Evolutionary conservation across 92 coral and sea anemone genomes (phyloP).

Genomic region (Palythoa heliodiscus): DNA sequence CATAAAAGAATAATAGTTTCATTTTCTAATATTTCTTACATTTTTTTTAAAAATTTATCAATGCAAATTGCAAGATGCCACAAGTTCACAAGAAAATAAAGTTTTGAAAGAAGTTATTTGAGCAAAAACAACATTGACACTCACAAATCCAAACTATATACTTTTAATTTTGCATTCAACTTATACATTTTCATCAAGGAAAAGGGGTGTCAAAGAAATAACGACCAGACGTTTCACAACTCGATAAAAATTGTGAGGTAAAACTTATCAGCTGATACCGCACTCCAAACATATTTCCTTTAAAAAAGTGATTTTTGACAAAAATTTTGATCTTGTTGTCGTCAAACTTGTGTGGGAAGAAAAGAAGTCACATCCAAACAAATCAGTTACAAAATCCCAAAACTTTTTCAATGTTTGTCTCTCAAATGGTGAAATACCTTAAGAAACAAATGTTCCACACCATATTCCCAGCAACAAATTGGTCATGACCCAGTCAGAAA

Average conservation of each 20-base stretch:
- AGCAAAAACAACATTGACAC: background rate
- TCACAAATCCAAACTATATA: background rate
- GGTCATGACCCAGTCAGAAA: too few relatives aligned
- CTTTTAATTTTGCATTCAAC: background rate
- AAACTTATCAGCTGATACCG: background rate
- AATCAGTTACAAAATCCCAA: too few relatives aligned
- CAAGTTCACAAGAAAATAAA: background rate
- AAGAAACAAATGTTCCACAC: too few relatives aligned
- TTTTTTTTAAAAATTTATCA: background rate
- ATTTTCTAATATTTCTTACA: background rate
- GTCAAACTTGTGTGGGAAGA: background rate
- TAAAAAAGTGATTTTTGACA: background rate
- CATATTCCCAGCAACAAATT: too few relatives aligned
- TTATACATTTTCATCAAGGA: background rate
- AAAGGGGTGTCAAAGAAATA: background rate
- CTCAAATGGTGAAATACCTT: too few relatives aligned
- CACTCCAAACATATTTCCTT: conserved; percentile 3
- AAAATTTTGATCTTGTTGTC: background rate
- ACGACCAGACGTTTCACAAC: background rate
- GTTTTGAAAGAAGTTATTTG: background rate
- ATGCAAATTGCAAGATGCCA: background rate
- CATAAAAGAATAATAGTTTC: background rate
- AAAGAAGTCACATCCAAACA: too few relatives aligned
- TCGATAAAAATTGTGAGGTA: background rate
- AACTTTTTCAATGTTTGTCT: too few relatives aligned